Base-by-base conservation (phyloP, 37 sponge, comb jelly and placozoan species). In the Beroe ovata region DNA sequence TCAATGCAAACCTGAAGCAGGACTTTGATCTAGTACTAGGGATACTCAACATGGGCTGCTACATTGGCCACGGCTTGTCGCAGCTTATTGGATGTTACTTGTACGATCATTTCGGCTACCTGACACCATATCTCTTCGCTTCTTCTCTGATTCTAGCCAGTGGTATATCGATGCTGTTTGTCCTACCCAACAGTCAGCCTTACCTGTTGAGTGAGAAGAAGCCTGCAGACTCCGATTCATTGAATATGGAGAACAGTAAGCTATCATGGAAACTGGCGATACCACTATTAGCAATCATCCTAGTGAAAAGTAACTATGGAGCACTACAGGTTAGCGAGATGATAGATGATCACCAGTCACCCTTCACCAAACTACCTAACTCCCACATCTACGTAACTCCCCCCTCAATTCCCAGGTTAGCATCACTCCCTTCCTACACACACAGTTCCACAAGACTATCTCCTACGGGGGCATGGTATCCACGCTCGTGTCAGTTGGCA, bases 401-500 rank as follows among this genome's bases (percentile, higher is more conserved):
- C 59, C 59, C 59, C 59, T 58, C 59, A 11, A 16, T 58, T 58
- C 16, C 59, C 54, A 77, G 84, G 84, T 77, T 18, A 77, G 36
- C 35, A 23, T 77, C 4, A 77, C 84, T 22, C 84, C 84, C 54
- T 77, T 26, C 47, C 84, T 77, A 18, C 35, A 77, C 26, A 35
- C 26, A 20, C 54, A 77, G 54, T 77, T 77, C 84, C 3, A 77
- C 41, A 77, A 77, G 54, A 42, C 84, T n/a, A 42, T 77, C 38
- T 42, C 54, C 28, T 77, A 77, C 54, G 84, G 84, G 23, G 84
- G 84, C 39, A 1, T 36, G 8, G 84, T 77, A 1, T 35, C 33
- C 28, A 77, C 84, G 41, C 25, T 42, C 39, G 84, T 77, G 22
- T 77, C 84, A 38, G 54, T 42, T 77, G 84, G 84, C 8, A 77